Evolutionary conservation across 1,140 invertebrate genomes (phyloP).

Genomic region (Drosophila teissieri): DNA sequence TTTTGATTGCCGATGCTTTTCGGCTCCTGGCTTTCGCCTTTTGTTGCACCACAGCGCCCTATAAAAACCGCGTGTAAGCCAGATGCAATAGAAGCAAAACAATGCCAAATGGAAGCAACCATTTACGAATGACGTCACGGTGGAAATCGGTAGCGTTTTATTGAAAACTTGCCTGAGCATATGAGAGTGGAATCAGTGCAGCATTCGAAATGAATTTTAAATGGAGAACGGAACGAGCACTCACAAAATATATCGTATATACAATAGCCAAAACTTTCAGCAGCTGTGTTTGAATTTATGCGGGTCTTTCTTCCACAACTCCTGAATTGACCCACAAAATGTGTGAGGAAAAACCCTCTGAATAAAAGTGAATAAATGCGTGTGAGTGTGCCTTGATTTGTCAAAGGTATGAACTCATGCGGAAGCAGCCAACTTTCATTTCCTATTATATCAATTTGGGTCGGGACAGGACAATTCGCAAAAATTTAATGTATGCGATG

Average conservation of each 20-base stretch:
- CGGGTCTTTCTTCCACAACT: neutral
- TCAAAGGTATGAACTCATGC: slow-evolving; percentile 27
- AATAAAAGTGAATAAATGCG: slow-evolving; percentile 2
- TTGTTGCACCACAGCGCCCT: slow-evolving; percentile 57
- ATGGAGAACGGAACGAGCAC: neutral
- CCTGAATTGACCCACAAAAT: slow-evolving; percentile 9
- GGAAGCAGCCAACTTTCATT: slow-evolving; percentile 34
- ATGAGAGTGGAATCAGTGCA: slow-evolving; percentile 33
- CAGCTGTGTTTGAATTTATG: slow-evolving; percentile 10
- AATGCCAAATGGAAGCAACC: slow-evolving; percentile 26
- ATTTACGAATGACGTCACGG: slow-evolving; percentile 44
- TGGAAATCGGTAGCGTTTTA: slow-evolving; percentile 26
- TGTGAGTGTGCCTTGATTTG: slow-evolving; percentile 19
- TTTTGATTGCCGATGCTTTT: slow-evolving; percentile 42
- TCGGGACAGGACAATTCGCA: slow-evolving; percentile 2
- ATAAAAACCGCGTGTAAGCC: slow-evolving; percentile 49
- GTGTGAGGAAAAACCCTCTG: neutral
- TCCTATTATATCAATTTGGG: slow-evolving; percentile 33
- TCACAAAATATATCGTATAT: neutral
- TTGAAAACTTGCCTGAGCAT: slow-evolving; percentile 28
- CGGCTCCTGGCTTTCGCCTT: slow-evolving; percentile 14
- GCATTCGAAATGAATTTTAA: slow-evolving; percentile 34
- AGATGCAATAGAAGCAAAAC: slow-evolving; percentile 41
- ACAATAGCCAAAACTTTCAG: slow-evolving; percentile 8
- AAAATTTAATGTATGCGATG: slow-evolving; percentile 17